Percentiles rank a stretch among this genome's conserved stretches.
Conservation (phyloP, 2,888 invertebrate species). For the Nudaria mundana region DNA sequence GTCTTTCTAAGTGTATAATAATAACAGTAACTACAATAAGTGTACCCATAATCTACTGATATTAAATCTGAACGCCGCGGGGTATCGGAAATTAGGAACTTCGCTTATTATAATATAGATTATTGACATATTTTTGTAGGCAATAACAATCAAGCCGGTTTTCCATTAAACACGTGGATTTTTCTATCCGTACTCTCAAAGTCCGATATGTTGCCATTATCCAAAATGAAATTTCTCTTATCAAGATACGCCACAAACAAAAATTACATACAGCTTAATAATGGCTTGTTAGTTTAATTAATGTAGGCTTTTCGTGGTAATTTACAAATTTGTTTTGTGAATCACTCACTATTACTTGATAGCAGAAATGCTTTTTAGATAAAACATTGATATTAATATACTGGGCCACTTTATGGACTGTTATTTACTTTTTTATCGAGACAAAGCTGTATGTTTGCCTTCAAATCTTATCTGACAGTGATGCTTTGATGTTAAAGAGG, state of each 20-base stretch:
- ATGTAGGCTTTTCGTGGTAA: conserved; percentile 3
- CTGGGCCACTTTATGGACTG: conserved; percentile 6
- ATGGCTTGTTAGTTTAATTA: conserved; percentile 21
- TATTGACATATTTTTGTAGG: no score
- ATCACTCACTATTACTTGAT: conserved; percentile 13
- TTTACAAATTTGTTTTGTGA: conserved; percentile 12
- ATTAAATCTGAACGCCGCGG: no score
- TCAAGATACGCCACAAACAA: conserved; percentile 1
- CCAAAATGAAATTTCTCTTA: conserved; percentile 1
- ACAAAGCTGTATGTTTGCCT: conserved; percentile 23
- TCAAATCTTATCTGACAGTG: conserved; percentile 23
- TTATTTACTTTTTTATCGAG: conserved; percentile 26
- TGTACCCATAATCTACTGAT: no score
- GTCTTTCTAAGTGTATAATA: no score
- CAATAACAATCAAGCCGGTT: neutral
- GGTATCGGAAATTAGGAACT: no score
- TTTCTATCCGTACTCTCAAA: neutral
- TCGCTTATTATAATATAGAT: no score
- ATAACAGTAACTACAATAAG: no score
- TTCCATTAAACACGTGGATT: neutral
- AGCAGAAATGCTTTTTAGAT: conserved; percentile 27
- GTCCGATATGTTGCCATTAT: neutral
- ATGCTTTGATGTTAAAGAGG: conserved; percentile 15
- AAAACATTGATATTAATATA: conserved; percentile 11
- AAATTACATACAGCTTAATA: conserved; percentile 10